These are phyloP conservation scores for Neocrepidodera transversa DNA, from an alignment of 2,888 invertebrate genomes.

Conservation along the genomic window DNA sequence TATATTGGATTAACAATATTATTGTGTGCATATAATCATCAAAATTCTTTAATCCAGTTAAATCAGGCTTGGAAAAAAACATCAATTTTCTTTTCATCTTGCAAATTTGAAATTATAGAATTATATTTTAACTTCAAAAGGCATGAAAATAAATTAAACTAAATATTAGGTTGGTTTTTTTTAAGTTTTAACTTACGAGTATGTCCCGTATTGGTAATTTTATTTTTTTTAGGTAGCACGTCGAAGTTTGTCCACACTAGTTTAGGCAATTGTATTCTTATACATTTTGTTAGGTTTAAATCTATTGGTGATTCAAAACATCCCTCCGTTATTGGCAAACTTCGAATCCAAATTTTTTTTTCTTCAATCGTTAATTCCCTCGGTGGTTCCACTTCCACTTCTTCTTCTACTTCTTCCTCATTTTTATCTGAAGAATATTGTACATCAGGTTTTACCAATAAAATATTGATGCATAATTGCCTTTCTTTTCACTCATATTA, in stretches of 20 bases:
- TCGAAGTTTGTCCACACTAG: constrained; percentile 68
- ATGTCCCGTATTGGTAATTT: constrained; percentile 72
- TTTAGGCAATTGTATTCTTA: constrained; percentile 59
- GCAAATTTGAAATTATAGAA: too few species aligned
- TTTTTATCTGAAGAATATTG: background rate
- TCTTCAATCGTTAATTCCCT: background rate
- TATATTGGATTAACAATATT: too few species aligned
- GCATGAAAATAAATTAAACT: background rate
- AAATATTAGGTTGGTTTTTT: background rate
- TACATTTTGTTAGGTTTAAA: constrained; percentile 56
- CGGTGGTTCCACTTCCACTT: background rate
- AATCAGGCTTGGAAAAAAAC: too few species aligned
- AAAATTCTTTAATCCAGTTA: background rate
- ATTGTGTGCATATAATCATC: background rate
- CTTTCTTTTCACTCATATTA: constrained; percentile 11
- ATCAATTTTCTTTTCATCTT: too few species aligned
- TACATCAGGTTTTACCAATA: too few species aligned
- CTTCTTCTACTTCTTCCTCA: background rate
- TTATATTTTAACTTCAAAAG: too few species aligned
- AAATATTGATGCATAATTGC: background rate
- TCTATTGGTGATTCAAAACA: constrained; percentile 61
- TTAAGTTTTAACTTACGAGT: constrained; percentile 61
- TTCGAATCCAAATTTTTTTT: constrained; percentile 40
- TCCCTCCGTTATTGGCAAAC: constrained; percentile 50
- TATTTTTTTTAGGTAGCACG: constrained; percentile 68